A percentile compares a stretch with the other conserved stretches of the same genome.
Evolutionary conservation across 2,113 vertebrate species (phyloP).

Genomic region (Crotalus tigris): DNA sequence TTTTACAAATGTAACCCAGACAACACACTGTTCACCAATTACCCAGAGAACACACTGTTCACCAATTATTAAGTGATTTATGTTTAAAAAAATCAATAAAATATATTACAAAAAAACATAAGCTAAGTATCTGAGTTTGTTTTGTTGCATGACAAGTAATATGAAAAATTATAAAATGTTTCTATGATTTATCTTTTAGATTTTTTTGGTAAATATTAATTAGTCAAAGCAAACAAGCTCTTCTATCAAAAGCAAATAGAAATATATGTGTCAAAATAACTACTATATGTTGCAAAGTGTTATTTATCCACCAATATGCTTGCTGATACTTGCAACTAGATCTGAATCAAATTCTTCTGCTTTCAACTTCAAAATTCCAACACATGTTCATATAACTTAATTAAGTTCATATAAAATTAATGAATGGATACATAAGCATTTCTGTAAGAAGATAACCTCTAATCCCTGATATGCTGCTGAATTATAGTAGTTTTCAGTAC

Average conservation of each 20-base stretch:
- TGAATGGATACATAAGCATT: background rate
- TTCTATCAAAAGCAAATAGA: background rate
- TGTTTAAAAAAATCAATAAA: too few relatives aligned
- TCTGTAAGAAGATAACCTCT: background rate
- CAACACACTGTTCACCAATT: too few relatives aligned
- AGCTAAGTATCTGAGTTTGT: background rate
- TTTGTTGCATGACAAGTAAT: background rate
- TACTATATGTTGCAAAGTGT: background rate
- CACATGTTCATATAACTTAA: background rate
- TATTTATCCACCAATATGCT: background rate
- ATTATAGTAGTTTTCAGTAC: background rate
- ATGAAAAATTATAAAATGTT: background rate
- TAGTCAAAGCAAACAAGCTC: background rate
- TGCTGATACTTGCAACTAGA: background rate
- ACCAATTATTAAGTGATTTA: too few relatives aligned
- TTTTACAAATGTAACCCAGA: too few relatives aligned
- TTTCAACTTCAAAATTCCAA: background rate
- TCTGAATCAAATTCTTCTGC: background rate
- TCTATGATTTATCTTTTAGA: background rate
- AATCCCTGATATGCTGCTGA: too few relatives aligned
- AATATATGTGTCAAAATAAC: background rate
- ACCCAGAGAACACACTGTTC: too few relatives aligned
- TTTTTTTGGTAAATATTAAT: slow-evolving; percentile 19
- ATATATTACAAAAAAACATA: background rate
- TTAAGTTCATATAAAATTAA: background rate